These are phyloP conservation scores for Patella ulyssiponensis DNA, from an alignment of 2,888 invertebrate genomes.

Conservation along the genomic window DNA sequence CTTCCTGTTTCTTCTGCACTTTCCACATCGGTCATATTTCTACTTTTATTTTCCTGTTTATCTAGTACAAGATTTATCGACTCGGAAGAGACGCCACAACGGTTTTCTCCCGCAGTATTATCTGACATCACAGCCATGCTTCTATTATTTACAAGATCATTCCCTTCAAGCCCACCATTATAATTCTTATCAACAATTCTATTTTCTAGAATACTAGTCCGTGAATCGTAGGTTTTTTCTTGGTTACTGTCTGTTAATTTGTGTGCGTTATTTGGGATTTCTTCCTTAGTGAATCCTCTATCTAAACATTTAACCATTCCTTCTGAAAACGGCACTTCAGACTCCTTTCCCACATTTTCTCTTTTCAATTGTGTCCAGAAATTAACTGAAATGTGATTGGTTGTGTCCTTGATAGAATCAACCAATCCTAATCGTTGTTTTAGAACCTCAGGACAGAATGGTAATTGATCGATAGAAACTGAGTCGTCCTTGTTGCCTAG, in stretches of 20 bases:
- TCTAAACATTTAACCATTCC: conserved; percentile 33
- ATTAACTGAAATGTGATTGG: not conserved
- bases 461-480: conserved; percentile 36
- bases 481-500: conserved; percentile 24
- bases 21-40: no score
- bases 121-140: conserved; percentile 23
- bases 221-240: no score
- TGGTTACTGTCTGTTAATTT: no score
- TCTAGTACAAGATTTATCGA: no score
- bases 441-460: conserved; percentile 51
- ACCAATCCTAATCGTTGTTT: conserved; percentile 33
- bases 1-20: no score
- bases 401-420: not conserved
- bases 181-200: no score
- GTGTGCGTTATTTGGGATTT: no score
- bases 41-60: no score
- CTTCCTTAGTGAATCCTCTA: conserved; percentile 27
- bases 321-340: conserved; percentile 25
- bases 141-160: not conserved
- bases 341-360: not conserved
- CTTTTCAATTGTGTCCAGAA: not conserved
- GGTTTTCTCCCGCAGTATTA: not conserved
- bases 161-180: not conserved
- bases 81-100: no score
- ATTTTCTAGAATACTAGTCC: no score